phyloP scores from a whole-genome alignment of 2,888 invertebrate genomes.

The Drosophila engyochracea region DNA sequence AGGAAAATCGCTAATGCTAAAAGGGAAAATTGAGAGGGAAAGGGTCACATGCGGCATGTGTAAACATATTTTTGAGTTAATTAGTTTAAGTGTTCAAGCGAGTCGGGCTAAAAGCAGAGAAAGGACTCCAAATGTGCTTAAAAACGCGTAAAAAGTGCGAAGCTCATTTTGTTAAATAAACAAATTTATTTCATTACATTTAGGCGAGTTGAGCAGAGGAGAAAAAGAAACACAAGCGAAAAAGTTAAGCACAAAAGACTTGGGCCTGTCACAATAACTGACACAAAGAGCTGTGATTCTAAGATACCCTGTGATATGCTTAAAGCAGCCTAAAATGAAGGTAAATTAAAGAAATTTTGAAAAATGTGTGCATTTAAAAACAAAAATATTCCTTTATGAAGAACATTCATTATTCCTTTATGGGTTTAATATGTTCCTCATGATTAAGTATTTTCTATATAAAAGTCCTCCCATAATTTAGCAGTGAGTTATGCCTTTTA shows the following conservation, averaged over 20 bases:
- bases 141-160: conserved; percentile 72
- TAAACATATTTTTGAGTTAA: conserved; percentile 69
- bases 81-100: conserved; percentile 58
- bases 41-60: conserved; percentile 49
- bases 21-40: not conserved
- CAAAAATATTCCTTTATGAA: not conserved
- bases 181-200: conserved; percentile 73
- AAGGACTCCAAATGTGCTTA: conserved; percentile 54
- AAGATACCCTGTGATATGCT: conserved; percentile 18
- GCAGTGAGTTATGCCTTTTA: not conserved
- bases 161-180: conserved; percentile 73
- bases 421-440: not conserved
- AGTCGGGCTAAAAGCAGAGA: not conserved
- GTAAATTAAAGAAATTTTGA: no score
- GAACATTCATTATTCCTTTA: not conserved
- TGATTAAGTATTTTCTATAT: not conserved
- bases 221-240: not conserved
- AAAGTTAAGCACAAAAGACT: not conserved
- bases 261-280: not conserved
- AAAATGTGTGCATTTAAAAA: not conserved
- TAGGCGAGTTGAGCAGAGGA: conserved; percentile 24
- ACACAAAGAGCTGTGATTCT: not conserved
- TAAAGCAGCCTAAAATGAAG: not conserved
- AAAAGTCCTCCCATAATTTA: not conserved
- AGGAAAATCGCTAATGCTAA: conserved; percentile 28